phyloP scores from a whole-genome alignment of 37 sponge, comb jelly and placozoan genomes.

The Theonella swinhoei region DNA sequence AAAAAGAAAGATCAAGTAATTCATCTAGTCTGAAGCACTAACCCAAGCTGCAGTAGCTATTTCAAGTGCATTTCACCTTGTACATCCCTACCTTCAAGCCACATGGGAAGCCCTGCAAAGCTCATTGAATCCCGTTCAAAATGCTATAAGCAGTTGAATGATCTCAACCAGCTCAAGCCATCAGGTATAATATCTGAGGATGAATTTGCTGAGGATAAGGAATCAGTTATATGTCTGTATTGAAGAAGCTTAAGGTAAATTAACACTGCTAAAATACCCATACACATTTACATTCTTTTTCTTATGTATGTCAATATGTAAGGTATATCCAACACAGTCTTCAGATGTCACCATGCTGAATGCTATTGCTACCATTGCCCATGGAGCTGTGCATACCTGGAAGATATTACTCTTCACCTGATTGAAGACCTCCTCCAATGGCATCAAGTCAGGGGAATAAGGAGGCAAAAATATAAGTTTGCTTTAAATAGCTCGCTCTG shows the following conservation, averaged over 20 bases:
- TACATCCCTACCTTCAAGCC: background rate
- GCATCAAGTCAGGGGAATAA: constrained; percentile 35
- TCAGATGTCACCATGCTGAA: constrained; percentile 8
- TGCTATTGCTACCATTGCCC: constrained; percentile 3
- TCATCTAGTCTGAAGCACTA: background rate
- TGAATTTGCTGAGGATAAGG: background rate
- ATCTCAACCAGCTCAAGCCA: constrained; percentile 1
- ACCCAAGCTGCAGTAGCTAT: constrained; percentile 6
- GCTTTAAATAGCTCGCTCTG: background rate
- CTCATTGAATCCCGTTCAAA: constrained; percentile 12
- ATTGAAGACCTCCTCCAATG: constrained; percentile 20
- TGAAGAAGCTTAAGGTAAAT: background rate
- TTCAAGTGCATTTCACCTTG: background rate
- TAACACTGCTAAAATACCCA: background rate
- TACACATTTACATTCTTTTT: background rate
- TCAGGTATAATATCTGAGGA: constrained; percentile 4
- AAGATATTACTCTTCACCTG: constrained; percentile 11
- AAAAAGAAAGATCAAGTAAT: background rate
- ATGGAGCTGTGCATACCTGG: constrained; percentile 2
- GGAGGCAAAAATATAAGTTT: constrained; percentile 23
- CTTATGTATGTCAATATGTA: background rate
- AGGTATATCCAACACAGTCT: constrained; percentile 15
- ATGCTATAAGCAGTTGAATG: constrained; percentile 19
- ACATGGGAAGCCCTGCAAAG: background rate
- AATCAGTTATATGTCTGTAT: background rate